Percentiles rank a stretch among this genome's conserved stretches.
phyloP scores from a whole-genome alignment of 2,113 vertebrate species.

The Psilopogon haemacephalus region DNA sequence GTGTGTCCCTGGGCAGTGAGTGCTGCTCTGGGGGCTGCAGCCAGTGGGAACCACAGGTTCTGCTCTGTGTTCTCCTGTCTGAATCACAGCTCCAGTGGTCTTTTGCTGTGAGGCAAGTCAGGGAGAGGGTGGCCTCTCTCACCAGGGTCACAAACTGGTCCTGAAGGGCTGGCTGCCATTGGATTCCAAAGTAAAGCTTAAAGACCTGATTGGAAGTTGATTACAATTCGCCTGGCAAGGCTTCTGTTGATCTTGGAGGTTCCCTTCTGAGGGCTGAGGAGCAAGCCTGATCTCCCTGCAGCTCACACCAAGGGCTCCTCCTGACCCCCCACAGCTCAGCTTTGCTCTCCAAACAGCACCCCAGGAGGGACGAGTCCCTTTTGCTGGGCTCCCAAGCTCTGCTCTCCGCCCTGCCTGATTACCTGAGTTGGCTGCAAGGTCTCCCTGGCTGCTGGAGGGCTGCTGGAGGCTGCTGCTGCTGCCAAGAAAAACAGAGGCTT shows the following conservation, averaged over 20 bases:
- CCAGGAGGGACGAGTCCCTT: not conserved
- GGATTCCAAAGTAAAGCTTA: not conserved
- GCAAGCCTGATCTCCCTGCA: not conserved
- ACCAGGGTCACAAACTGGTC: not conserved
- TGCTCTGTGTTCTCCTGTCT: not conserved
- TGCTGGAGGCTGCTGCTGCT: slow-evolving; percentile 20
- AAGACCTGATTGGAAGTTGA: not conserved
- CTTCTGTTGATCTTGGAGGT: not conserved
- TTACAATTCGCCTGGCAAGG: not conserved
- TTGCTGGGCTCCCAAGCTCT: not conserved
- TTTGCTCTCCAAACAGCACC: not conserved
- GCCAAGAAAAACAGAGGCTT: slow-evolving; percentile 67
- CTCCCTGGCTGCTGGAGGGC: slow-evolving; percentile 8
- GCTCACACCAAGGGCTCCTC: not conserved
- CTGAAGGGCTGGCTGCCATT: not conserved
- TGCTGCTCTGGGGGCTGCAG: not conserved
- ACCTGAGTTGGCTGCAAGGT: slow-evolving; percentile 51
- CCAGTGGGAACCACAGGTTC: not conserved
- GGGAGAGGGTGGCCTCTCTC: not conserved
- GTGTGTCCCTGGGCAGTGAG: not conserved
- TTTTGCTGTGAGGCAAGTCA: not conserved
- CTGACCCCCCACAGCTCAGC: not conserved
- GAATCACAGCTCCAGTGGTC: not conserved
- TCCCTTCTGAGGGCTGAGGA: not conserved
- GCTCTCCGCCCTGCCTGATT: not conserved